Base-by-base conservation (phyloP, 2,113 vertebrate genomes). In the Cercopithecus mona region DNA sequence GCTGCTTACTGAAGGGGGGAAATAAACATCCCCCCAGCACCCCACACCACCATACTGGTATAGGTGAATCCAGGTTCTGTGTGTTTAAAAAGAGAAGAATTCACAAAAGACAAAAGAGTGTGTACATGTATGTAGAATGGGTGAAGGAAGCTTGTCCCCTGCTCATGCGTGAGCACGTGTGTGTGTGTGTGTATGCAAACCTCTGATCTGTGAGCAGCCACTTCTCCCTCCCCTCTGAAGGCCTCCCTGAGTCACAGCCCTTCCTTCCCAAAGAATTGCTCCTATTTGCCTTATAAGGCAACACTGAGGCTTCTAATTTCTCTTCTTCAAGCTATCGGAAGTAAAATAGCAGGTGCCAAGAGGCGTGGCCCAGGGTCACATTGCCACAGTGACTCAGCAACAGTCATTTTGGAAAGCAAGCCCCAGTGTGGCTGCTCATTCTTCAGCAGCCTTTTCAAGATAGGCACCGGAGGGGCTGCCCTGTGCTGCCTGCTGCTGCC, bases 221-320 rank as follows among this genome's bases (percentile, higher is more conserved):
- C 23, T 55, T 76, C 40, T 18, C 5, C 2, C 10, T 61, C 8
- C 2, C 17, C 10, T 43, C 64, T 48, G 38, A 32, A 61, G 64
- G 22, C 55, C 66, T 80, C 48, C 52, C 57, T 43, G 43, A 87
- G 40, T 95, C 84, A 83, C 6, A 73, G 84, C 45, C 38, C 57
- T 50, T 17, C 40, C 72, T 88, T 84, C 40, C 35, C 40, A n/a
- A 73, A 87, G 76, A 61, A 66, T 76, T 57, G 50, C 64, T 45
- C n/a, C 14, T 18, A 9, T 52, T 79, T 87, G 52, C 90, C 81
- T 96, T 94, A 95, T 73, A 91, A 82, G 92, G 85, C 30, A 88
- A 75, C 91, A 81, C 2, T 25, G 32, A 57, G 20, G 23, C 20
- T 90, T 66, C 75, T 86, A 55, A 72, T 48, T 84, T 80, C 70